Conservation (phyloP, 1,140 invertebrate genomes). For the Brachystomella parvula region DNA sequence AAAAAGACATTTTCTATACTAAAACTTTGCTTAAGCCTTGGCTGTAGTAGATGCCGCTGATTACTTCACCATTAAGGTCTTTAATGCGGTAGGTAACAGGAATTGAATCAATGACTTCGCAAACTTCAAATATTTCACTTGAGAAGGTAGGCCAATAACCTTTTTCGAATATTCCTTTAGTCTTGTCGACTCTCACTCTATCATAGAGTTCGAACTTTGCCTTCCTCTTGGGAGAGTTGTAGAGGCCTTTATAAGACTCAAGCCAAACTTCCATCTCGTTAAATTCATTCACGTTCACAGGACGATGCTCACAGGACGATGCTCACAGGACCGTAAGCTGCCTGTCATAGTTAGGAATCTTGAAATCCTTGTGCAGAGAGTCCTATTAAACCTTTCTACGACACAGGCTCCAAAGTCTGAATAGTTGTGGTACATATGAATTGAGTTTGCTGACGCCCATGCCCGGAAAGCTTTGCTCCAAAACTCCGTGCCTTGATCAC, state of each 20-base stretch:
- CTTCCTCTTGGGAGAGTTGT: constrained; percentile 70
- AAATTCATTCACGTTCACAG: constrained; percentile 20
- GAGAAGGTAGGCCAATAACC: constrained; percentile 17
- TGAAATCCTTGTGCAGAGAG: constrained; percentile 13
- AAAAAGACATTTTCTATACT: neutral
- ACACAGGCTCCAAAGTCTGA: constrained; percentile 16
- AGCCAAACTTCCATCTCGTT: constrained; percentile 29
- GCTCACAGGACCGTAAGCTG: constrained; percentile 6
- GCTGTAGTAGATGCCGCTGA: constrained; percentile 15
- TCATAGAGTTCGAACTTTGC: constrained; percentile 21
- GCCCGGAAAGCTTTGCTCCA: constrained; percentile 5
- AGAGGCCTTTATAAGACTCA: constrained; percentile 21
- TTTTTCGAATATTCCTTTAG: constrained; percentile 21
- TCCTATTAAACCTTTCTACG: constrained; percentile 25
- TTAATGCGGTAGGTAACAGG: constrained; percentile 20
- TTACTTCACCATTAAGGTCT: neutral
- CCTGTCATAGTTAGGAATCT: constrained; percentile 14
- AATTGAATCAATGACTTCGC: neutral
- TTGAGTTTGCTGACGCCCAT: constrained; percentile 3
- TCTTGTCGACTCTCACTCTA: neutral
- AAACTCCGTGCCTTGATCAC: constrained; percentile 28
- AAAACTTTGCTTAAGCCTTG: constrained; percentile 13
- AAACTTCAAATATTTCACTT: constrained; percentile 13
- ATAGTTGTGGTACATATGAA: constrained; percentile 17
- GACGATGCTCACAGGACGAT: constrained; percentile 5